phyloP scores from a whole-genome alignment of 2,113 vertebrate genomes.

The Cheirogaleus medius region DNA sequence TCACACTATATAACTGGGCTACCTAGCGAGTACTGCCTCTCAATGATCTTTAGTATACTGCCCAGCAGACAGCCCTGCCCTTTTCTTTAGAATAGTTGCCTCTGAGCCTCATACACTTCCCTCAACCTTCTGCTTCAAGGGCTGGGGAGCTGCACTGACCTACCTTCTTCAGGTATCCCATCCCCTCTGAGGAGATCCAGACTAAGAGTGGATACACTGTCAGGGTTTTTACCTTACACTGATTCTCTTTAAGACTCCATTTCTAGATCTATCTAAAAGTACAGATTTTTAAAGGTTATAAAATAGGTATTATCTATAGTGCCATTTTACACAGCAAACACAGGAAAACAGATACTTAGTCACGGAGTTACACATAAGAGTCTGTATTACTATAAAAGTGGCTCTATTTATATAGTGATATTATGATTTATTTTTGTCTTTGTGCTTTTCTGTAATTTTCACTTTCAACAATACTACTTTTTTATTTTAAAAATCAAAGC shows the following conservation, averaged over 20 bases:
- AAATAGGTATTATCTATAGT: neutral
- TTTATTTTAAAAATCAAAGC: slow-evolving; percentile 36
- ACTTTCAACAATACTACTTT: neutral
- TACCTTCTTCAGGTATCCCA: neutral
- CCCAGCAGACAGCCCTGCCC: neutral
- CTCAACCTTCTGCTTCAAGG: neutral
- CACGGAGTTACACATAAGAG: neutral
- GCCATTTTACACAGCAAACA: slow-evolving; percentile 24
- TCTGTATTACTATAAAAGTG: neutral
- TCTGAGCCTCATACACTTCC: neutral
- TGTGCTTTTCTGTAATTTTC: slow-evolving; percentile 16
- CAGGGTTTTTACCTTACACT: neutral
- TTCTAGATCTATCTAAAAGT: slow-evolving; percentile 14
- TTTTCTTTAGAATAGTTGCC: neutral
- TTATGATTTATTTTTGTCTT: neutral
- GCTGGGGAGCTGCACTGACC: neutral
- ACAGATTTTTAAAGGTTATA: slow-evolving; percentile 8
- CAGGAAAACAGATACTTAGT: neutral
- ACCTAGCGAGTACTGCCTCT: neutral
- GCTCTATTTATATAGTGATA: neutral
- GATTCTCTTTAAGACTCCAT: neutral
- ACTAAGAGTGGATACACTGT: neutral
- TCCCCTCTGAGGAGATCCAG: neutral
- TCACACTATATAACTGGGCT: neutral
- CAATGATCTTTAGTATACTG: neutral